Conservation (phyloP, 2,113 vertebrate genomes). For the Silurus asotus region DNA sequence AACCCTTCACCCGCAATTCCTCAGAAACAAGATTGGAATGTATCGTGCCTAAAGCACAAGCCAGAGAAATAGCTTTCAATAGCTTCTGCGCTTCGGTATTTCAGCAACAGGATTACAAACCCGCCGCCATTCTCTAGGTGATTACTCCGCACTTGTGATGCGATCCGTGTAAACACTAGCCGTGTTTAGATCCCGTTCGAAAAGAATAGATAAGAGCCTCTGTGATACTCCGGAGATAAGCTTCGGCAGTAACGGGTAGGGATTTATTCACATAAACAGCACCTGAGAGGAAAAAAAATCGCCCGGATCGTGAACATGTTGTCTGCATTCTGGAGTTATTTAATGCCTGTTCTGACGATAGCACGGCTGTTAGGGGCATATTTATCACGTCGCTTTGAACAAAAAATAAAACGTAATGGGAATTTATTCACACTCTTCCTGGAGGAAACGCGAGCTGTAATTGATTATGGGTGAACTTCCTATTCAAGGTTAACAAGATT, state of each 20-base stretch:
- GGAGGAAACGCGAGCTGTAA: conserved; percentile 40
- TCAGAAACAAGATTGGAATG: neutral
- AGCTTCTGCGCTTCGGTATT: neutral
- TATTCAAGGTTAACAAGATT: conserved; percentile 49
- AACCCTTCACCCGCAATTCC: neutral
- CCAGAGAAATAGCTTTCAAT: neutral
- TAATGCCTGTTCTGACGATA: conserved; percentile 44
- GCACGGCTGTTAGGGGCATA: conserved; percentile 37
- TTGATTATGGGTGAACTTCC: conserved; percentile 43
- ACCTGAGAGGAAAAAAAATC: conserved; percentile 38
- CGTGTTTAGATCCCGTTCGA: conserved; percentile 11
- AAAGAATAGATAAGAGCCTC: conserved; percentile 33
- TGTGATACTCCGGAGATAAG: conserved; percentile 45
- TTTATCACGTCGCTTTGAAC: conserved; percentile 46
- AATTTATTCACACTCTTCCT: conserved; percentile 40
- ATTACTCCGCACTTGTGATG: neutral
- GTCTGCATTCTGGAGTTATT: conserved; percentile 42
- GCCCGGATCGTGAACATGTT: conserved; percentile 18
- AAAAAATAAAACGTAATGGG: conserved; percentile 31
- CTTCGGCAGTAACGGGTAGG: conserved; percentile 19
- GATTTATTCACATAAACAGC: conserved; percentile 39
- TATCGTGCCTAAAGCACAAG: neutral
- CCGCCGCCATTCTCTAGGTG: neutral
- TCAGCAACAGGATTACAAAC: neutral
- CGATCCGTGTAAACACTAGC: conserved; percentile 21